phyloP scores from a whole-genome alignment of 2,797 vertebrate genomes.

The Eulemur albifrons region DNA sequence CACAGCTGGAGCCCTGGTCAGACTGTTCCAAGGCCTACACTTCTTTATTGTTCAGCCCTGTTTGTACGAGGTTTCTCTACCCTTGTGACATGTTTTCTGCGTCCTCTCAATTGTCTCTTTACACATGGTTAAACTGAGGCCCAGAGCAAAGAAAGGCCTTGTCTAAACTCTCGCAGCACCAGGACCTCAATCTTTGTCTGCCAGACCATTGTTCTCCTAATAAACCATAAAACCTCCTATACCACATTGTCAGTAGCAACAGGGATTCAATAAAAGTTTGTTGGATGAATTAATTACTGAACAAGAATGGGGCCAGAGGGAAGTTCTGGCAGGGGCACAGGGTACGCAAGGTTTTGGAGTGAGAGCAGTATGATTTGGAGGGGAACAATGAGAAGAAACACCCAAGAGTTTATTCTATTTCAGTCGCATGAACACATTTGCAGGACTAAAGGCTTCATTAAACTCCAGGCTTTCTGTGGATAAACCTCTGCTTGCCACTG shows the following conservation, averaged over 20 bases:
- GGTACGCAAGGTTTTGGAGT: neutral
- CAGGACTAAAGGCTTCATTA: slow-evolving; percentile 28
- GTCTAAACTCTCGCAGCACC: neutral
- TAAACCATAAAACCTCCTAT: neutral
- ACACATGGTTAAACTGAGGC: neutral
- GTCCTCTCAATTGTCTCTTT: neutral
- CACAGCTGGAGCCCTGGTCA: neutral
- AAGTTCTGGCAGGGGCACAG: neutral
- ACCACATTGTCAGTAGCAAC: neutral
- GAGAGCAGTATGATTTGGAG: neutral
- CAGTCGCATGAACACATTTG: neutral
- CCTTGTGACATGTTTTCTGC: neutral
- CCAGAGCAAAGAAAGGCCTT: neutral
- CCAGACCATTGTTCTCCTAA: neutral
- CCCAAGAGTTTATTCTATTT: slow-evolving; percentile 21
- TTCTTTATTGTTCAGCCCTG: neutral
- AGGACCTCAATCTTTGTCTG: neutral
- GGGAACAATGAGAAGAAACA: neutral
- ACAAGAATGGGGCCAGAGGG: neutral
- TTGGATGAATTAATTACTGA: slow-evolving; percentile 21
- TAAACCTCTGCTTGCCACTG: slow-evolving; percentile 16
- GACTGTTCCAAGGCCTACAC: neutral
- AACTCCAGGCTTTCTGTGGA: slow-evolving; percentile 24
- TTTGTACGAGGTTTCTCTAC: neutral
- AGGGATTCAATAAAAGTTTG: neutral